Evolutionary conservation across 2,888 invertebrate species (phyloP).

Genomic region (Zele albiditarsus): DNA sequence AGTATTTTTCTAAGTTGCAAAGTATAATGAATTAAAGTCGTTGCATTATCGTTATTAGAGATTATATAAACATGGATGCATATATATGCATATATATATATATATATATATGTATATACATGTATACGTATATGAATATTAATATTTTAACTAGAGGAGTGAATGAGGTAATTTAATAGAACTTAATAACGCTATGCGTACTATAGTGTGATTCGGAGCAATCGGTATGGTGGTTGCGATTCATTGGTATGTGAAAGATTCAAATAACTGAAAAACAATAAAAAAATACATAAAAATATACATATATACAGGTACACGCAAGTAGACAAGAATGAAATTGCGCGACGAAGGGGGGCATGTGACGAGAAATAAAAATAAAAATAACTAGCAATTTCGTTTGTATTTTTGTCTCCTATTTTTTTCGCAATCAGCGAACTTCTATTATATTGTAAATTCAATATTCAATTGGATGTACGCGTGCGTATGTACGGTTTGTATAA

Average conservation of each 20-base stretch:
- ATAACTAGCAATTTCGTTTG: neutral
- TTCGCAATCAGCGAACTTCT: neutral
- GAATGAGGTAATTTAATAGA: constrained; percentile 59
- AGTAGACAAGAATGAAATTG: neutral
- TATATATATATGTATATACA: constrained; percentile 3
- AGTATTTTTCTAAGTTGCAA: constrained; percentile 73
- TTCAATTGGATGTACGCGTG: neutral
- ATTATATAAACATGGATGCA: constrained; percentile 55
- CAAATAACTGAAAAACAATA: constrained; percentile 20
- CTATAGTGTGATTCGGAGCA: constrained; percentile 16
- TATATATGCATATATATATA: constrained; percentile 39
- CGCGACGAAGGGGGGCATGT: neutral
- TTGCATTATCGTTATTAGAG: constrained; percentile 73
- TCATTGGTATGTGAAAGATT: neutral
- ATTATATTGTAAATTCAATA: constrained; percentile 4
- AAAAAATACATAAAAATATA: neutral
- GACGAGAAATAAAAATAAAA: neutral
- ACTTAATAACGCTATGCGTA: constrained; percentile 42
- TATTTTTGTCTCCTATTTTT: neutral
- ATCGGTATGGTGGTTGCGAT: constrained; percentile 39
- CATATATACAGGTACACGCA: neutral
- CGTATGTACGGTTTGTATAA: constrained; percentile 4
- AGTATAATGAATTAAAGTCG: constrained; percentile 71
- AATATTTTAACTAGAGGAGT: constrained; percentile 69
- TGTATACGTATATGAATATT: constrained; percentile 47